phyloP scores from a whole-genome alignment of 1,140 invertebrate genomes.

The Oryzaephilus surinamensis region DNA sequence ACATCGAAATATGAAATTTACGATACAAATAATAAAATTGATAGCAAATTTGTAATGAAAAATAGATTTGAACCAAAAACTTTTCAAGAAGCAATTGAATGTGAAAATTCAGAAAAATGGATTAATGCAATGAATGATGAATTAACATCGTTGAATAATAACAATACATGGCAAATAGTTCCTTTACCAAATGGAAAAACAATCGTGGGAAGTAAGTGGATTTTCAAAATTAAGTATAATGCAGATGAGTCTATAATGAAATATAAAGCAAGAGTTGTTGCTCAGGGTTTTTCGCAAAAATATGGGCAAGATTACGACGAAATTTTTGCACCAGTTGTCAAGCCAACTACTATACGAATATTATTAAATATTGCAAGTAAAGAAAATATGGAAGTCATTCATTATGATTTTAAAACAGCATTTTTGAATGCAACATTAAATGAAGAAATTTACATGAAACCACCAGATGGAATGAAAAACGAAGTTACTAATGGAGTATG shows the following conservation, averaged over 20 bases:
- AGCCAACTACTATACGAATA: conserved; percentile 20
- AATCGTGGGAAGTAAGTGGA: conserved; percentile 26
- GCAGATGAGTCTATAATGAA: conserved; percentile 11
- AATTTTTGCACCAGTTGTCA: conserved; percentile 30
- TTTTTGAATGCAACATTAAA: conserved; percentile 36
- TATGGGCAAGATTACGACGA: conserved; percentile 24
- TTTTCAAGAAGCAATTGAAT: conserved; percentile 15
- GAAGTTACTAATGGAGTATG: conserved; percentile 22
- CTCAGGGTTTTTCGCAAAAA: conserved; percentile 22
- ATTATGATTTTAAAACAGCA: conserved; percentile 33
- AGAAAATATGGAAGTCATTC: conserved; percentile 8
- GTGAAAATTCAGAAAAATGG: conserved; percentile 23
- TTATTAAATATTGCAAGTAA: conserved; percentile 20
- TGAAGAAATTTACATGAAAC: conserved; percentile 36
- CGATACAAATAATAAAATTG: too few species aligned
- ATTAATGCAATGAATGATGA: conserved; percentile 34
- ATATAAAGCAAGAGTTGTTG: conserved; percentile 26
- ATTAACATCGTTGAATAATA: conserved; percentile 26
- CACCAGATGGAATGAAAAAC: conserved; percentile 33
- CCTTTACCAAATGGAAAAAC: conserved; percentile 16
- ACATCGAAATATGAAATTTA: too few species aligned
- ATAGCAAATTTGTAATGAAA: too few species aligned
- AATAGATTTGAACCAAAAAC: neutral
- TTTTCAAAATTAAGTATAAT: conserved; percentile 26
- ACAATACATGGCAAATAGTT: conserved; percentile 34